These are phyloP conservation scores for Pionites leucogaster DNA, from an alignment of 2,113 vertebrate species.

Conservation along the genomic window DNA sequence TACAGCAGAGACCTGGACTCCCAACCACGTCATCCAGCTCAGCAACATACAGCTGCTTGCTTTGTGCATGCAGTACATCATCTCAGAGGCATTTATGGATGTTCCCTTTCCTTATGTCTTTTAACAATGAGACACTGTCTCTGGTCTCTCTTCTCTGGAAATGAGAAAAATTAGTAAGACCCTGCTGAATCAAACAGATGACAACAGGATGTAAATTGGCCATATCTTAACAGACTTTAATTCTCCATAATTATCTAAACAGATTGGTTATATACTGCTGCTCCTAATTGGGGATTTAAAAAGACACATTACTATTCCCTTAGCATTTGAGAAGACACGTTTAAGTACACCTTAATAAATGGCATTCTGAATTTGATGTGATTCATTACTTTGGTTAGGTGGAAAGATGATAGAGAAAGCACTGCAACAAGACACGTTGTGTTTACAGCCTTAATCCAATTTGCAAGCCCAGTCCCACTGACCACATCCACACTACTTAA, in stretches of 20 bases:
- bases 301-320: not conserved
- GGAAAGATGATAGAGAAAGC: not conserved
- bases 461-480: not conserved
- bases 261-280: not conserved
- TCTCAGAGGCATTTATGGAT: not conserved
- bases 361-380: not conserved
- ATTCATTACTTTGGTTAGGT: not conserved
- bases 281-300: not conserved
- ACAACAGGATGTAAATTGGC: not conserved
- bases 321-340: not conserved
- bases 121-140: not conserved
- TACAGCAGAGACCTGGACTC: not conserved
- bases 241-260: not conserved
- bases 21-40: not conserved
- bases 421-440: not conserved
- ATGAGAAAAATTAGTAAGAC: not conserved
- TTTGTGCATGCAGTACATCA: not conserved
- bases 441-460: not conserved
- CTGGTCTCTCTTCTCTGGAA: not conserved
- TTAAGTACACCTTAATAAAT: not conserved
- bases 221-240: not conserved
- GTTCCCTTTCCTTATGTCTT: not conserved
- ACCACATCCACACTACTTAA: not conserved
- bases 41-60: not conserved
- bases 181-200: not conserved